phyloP scores from a whole-genome alignment of 92 coral and sea anemone species.

The Bergia sp. region DNA sequence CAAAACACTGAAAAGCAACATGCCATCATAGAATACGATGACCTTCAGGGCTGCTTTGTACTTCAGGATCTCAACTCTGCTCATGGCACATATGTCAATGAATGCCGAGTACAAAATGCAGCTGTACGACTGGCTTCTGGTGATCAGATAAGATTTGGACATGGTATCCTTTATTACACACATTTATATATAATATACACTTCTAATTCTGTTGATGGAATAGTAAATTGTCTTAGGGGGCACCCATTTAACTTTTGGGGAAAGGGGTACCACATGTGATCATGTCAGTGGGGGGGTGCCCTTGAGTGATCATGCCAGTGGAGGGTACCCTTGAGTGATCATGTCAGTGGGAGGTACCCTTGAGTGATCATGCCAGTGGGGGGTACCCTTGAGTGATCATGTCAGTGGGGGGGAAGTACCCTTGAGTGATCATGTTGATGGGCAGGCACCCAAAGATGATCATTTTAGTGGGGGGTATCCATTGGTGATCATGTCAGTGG shows the following conservation, averaged over 20 bases:
- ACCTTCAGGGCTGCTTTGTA: constrained; percentile 76
- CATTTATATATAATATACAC: too few relatives aligned
- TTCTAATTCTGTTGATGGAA: too few relatives aligned
- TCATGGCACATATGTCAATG: constrained; percentile 90
- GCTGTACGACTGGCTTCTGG: constrained; percentile 93
- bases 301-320: background rate
- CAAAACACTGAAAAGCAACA: constrained; percentile 83
- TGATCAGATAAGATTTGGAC: constrained; percentile 87
- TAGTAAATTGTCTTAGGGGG: too few relatives aligned
- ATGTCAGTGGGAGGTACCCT: too few relatives aligned
- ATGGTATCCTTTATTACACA: constrained; percentile 81
- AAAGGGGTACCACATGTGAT: too few relatives aligned
- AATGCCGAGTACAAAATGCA: constrained; percentile 89
- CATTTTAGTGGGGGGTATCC: too few relatives aligned
- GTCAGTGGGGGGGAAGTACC: too few relatives aligned
- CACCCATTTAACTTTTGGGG: background rate
- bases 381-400: too few relatives aligned
- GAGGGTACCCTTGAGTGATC: background rate
- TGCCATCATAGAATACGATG: constrained; percentile 80
- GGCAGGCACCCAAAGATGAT: too few relatives aligned
- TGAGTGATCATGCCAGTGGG: too few relatives aligned
- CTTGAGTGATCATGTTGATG: too few relatives aligned
- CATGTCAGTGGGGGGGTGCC: background rate
- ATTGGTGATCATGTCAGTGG: too few relatives aligned
- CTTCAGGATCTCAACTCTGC: constrained; percentile 90